Base-by-base conservation (phyloP, 2,888 invertebrate genomes). In the Mechanitis messenoides region DNA sequence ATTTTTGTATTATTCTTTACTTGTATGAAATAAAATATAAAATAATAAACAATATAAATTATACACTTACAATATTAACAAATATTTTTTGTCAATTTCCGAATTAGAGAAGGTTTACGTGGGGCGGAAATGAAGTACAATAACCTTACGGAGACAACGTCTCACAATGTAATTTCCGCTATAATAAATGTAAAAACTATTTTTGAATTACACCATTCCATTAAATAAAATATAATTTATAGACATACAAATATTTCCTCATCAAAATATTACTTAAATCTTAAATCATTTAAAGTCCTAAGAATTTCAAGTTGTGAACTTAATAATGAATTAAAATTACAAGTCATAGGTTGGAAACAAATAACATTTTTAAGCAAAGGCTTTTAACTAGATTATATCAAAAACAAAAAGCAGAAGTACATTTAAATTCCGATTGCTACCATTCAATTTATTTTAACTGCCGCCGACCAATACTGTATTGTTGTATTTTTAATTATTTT, bases 41-140 rank as follows among this genome's bases (percentile, higher is more conserved):
- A 50, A 7, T 28, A 50, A 50, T 9, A 50, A 28, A 7, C 31
- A 9, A 31, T 50, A 50, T 9, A 50, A 50, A 50, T 50, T 31
- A 50, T 50, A 50, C 28, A 50, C 50, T 50, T 7, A 9, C 45
- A 53, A 56, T 45, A n/a, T 56, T 42, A n/a, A 20, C 12, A 38
- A 58, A 59, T 75, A 78, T 76, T 75, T 50, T 83, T 81, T 80
- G 77, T 79, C 80, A 80, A 80, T 83, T 82, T 84, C 80, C 80
- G 80, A 80, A 84, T 84, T 84, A 83, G 79, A 79, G 80, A 80
- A 83, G 81, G 78, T 84, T 85, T 83, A 80, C 78, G 73, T 77
- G 75, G 78, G 79, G 71, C 80, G 87, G 86, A 87, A 85, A 86
- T 85, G 83, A 81, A 79, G 81, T 81, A 78, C 84, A 83, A 83